phyloP scores from a whole-genome alignment of 92 coral and sea anemone genomes.

The Montipora capitata region DNA sequence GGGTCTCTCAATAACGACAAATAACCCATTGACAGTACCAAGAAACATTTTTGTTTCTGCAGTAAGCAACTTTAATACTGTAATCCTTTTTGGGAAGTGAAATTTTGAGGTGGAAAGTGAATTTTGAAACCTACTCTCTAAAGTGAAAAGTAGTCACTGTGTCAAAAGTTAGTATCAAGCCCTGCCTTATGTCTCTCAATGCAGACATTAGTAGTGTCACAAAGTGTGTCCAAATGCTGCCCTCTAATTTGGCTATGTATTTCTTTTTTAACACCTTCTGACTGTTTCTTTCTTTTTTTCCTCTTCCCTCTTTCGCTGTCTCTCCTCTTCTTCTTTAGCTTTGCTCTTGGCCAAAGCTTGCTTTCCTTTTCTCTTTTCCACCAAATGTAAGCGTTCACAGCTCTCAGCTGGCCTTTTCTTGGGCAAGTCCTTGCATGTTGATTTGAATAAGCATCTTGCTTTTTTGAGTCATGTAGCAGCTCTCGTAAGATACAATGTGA shows the following conservation, averaged over 20 bases:
- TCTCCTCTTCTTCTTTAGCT: constrained; percentile 86
- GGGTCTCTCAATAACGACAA: too few relatives aligned
- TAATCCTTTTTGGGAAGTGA: too few relatives aligned
- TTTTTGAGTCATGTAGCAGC: neutral
- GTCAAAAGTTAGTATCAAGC: too few relatives aligned
- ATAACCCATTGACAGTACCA: too few relatives aligned
- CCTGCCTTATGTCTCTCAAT: too few relatives aligned
- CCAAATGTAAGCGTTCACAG: constrained; percentile 87
- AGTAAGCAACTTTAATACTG: too few relatives aligned
- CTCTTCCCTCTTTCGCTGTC: constrained; percentile 79
- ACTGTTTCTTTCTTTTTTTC: constrained; percentile 89
- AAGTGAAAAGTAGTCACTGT: too few relatives aligned
- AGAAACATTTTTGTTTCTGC: too few relatives aligned
- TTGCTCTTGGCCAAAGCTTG: constrained; percentile 82
- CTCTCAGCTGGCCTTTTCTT: constrained; percentile 83
- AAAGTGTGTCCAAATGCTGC: neutral
- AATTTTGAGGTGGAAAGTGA: too few relatives aligned
- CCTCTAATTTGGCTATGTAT: constrained; percentile 83
- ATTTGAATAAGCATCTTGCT: constrained; percentile 96
- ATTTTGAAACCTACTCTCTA: too few relatives aligned
- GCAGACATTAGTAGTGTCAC: too few relatives aligned
- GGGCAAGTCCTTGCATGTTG: constrained; percentile 87
- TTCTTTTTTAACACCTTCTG: constrained; percentile 81
- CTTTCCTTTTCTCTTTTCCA: constrained; percentile 80
- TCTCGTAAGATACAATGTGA: too few relatives aligned